Evolutionary conservation across 1,140 invertebrate species (phyloP).

Genomic region (Drosophila busckii): DNA sequence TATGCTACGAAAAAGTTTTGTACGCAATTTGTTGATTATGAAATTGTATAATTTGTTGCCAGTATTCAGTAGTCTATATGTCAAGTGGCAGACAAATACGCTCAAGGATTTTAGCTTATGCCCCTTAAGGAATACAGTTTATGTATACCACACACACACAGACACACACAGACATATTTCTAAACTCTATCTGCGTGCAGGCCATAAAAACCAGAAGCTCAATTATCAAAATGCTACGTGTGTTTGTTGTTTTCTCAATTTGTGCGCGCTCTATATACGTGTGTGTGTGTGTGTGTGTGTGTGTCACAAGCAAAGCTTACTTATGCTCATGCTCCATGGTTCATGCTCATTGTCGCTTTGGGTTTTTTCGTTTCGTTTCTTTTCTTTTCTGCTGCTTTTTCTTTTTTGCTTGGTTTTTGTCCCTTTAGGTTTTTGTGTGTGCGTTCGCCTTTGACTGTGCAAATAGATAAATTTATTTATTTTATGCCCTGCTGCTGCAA

Average conservation of each 20-base stretch:
- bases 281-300: constrained; percentile 16
- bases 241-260: constrained; percentile 38
- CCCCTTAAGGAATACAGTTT: not conserved
- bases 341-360: constrained; percentile 4
- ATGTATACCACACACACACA: constrained; percentile 1
- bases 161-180: constrained; percentile 3
- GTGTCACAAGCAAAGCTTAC: constrained; percentile 5
- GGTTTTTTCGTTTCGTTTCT: too few species aligned
- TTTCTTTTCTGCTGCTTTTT: constrained; percentile 1
- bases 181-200: constrained; percentile 54
- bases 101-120: constrained; percentile 22
- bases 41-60: constrained; percentile 42
- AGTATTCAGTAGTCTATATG: constrained; percentile 45
- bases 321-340: constrained; percentile 10
- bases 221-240: constrained; percentile 73
- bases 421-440: constrained; percentile 54
- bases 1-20: too few species aligned
- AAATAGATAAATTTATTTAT: constrained; percentile 76
- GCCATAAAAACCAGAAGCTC: constrained; percentile 73
- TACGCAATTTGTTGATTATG: too few species aligned
- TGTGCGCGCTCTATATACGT: constrained; percentile 1
- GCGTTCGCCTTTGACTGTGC: constrained; percentile 66
- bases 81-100: constrained; percentile 18
- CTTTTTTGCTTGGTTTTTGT: constrained; percentile 48
- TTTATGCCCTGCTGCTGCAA: constrained; percentile 54